Conservation (phyloP, 2,888 invertebrate species). For the Noctua comes region DNA sequence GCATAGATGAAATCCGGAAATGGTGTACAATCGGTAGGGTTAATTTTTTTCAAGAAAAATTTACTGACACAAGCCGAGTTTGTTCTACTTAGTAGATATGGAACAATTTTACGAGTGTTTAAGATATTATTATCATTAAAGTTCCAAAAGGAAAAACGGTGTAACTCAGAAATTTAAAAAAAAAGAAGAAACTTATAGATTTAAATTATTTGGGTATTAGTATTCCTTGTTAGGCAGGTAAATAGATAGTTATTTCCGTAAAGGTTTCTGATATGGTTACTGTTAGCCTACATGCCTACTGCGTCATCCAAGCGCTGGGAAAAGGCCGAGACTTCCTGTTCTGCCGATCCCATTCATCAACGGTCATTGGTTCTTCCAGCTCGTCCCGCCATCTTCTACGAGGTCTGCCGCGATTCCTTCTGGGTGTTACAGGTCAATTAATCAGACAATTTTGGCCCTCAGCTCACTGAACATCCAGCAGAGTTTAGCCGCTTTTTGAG, state of each 20-base stretch:
- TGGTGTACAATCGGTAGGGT: background rate
- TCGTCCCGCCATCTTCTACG: background rate
- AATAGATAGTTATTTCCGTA: background rate
- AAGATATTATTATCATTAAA: slow-evolving; percentile 4
- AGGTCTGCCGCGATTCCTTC: background rate
- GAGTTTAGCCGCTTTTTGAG: background rate
- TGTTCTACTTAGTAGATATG: slow-evolving; percentile 12
- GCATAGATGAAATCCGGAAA: background rate
- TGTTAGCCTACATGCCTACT: too few species aligned
- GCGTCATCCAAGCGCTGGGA: background rate
- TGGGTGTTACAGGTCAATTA: background rate
- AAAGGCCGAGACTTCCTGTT: background rate
- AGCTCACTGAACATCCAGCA: background rate
- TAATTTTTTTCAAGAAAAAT: background rate
- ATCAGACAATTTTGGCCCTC: background rate
- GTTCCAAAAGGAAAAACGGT: background rate
- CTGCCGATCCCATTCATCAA: background rate
- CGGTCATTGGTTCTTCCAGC: background rate
- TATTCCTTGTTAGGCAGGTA: background rate
- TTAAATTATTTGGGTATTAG: too few species aligned
- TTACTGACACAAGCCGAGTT: background rate
- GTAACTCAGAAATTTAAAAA: slow-evolving; percentile 27
- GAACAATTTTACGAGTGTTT: slow-evolving; percentile 18
- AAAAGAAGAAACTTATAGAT: background rate
- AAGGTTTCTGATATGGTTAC: background rate